Conservation (phyloP, 2,888 invertebrate genomes). For the Tuta absoluta region DNA sequence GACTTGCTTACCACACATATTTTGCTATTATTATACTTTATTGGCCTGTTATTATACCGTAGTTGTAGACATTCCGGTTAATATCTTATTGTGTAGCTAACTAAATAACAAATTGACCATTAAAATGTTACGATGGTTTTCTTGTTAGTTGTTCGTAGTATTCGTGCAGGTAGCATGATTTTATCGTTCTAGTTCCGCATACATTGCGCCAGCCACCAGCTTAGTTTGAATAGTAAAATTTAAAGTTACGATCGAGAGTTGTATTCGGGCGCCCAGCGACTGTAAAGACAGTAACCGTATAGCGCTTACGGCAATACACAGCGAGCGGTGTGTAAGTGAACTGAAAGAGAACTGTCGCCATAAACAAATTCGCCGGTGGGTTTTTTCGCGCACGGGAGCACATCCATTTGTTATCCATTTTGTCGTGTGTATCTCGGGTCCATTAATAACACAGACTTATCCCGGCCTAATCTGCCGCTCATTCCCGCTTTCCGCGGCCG, state of each 20-base stretch:
- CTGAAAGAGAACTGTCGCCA: constrained; percentile 40
- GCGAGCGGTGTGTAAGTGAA: constrained; percentile 20
- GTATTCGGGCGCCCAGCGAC: background rate
- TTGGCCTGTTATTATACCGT: constrained; percentile 34
- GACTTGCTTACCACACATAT: constrained; percentile 36
- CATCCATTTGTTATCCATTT: constrained; percentile 71
- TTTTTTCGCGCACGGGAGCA: constrained; percentile 44
- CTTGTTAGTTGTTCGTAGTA: background rate
- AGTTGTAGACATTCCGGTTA: constrained; percentile 18
- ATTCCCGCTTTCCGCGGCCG: constrained; percentile 77
- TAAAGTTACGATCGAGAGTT: constrained; percentile 14
- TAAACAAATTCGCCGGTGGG: constrained; percentile 38
- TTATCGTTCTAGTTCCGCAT: background rate
- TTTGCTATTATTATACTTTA: constrained; percentile 39
- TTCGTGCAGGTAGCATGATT: constrained; percentile 4
- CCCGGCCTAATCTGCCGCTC: constrained; percentile 76
- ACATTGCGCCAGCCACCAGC: constrained; percentile 1
- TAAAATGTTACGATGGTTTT: constrained; percentile 16
- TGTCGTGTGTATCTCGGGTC: constrained; percentile 73
- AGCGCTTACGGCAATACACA: constrained; percentile 4
- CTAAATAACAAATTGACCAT: constrained; percentile 17
- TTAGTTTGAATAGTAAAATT: constrained; percentile 9
- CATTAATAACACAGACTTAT: constrained; percentile 79
- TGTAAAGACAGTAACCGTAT: constrained; percentile 11
- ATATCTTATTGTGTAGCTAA: constrained; percentile 20